Percentiles rank a stretch among this genome's conserved stretches.
Conservation (phyloP, 2,797 vertebrate species). For the Gephyroberyx darwinii region DNA sequence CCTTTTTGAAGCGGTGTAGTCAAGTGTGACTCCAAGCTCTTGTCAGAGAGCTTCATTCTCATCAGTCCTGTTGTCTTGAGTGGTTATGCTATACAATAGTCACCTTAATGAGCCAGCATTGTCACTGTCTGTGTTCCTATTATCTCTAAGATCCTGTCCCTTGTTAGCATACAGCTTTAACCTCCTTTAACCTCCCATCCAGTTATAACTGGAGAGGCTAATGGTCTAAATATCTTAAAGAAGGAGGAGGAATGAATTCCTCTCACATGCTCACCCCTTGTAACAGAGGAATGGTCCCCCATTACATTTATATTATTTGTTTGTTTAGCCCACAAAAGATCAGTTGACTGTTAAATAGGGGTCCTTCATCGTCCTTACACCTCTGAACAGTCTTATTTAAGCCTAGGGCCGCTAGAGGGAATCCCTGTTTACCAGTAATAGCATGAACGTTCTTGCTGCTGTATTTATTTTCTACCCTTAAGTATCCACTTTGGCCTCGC, state of each 20-base stretch:
- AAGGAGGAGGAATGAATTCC: constrained; percentile 17
- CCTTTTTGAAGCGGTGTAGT: background rate
- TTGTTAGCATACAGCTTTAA: constrained; percentile 14
- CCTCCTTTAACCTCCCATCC: background rate
- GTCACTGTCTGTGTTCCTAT: background rate
- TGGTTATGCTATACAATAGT: constrained; percentile 6
- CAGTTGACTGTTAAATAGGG: constrained; percentile 18
- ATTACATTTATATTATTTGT: constrained; percentile 33
- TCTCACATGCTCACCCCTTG: constrained; percentile 11
- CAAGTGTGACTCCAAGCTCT: constrained; percentile 3
- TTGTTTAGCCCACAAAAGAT: constrained; percentile 36
- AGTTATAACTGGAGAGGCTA: constrained; percentile 10
- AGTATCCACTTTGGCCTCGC: constrained; percentile 37
- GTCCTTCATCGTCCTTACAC: constrained; percentile 34
- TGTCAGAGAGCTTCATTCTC: background rate
- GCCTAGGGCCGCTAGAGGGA: constrained; percentile 47
- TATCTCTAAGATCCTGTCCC: background rate
- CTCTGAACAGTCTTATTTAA: constrained; percentile 37
- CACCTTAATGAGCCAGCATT: constrained; percentile 11
- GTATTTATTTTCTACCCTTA: constrained; percentile 60
- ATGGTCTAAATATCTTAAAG: constrained; percentile 25
- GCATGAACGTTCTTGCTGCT: constrained; percentile 40
- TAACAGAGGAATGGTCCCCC: constrained; percentile 6
- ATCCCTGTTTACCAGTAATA: constrained; percentile 58
- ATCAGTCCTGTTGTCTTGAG: constrained; percentile 5